Conservation (phyloP, 2,797 vertebrate genomes). For the Diglossa cyanea region DNA sequence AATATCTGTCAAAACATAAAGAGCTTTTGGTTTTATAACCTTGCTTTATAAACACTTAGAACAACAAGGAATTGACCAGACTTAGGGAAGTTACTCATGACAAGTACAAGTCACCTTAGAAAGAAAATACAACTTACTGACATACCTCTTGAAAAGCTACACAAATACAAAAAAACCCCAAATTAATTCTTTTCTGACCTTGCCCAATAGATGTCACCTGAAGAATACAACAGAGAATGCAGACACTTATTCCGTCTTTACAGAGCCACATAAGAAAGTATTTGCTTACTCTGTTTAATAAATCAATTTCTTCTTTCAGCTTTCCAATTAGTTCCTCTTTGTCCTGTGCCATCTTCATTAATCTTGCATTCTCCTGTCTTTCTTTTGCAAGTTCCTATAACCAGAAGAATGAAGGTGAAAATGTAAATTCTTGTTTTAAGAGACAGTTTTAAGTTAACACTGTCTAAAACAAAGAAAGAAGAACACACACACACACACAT, state of each 20-base stretch:
- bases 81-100: not conserved
- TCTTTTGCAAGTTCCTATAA: slow-evolving; percentile 87
- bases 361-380: slow-evolving; percentile 85
- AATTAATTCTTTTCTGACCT: not conserved
- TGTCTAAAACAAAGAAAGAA: not conserved
- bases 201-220: not conserved
- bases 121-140: not conserved
- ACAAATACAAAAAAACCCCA: not conserved
- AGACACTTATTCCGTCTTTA: not conserved
- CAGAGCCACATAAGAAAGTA: not conserved
- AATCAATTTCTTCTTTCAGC: slow-evolving; percentile 94
- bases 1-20: not conserved
- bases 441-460: not conserved
- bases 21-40: not conserved
- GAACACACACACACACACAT: not conserved
- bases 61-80: not conserved
- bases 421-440: not conserved
- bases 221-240: not conserved
- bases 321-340: slow-evolving; percentile 92
- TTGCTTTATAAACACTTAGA: not conserved
- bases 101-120: not conserved
- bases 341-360: slow-evolving; percentile 88
- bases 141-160: not conserved
- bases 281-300: slow-evolving; percentile 92
- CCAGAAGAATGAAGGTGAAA: not conserved